A percentile compares a stretch with the other conserved stretches of the same genome.
phyloP scores from a whole-genome alignment of 2,888 invertebrate species.

The Cacoxenus indagator region DNA sequence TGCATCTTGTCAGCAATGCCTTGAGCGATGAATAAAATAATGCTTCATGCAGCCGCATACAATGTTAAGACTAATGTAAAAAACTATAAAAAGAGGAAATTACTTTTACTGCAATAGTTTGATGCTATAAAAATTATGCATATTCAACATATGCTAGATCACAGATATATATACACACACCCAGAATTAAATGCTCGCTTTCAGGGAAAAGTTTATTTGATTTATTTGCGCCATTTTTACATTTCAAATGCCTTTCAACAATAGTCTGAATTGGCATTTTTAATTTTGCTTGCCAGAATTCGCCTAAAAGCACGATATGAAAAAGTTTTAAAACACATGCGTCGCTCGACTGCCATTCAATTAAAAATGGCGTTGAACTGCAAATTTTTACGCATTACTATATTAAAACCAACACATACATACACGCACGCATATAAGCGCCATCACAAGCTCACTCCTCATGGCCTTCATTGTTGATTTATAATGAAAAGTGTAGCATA shows the following conservation, averaged over 20 bases:
- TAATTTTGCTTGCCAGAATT: not conserved
- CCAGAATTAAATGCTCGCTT: not conserved
- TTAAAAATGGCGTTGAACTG: constrained; percentile 21
- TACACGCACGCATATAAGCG: constrained; percentile 26
- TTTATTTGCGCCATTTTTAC: not conserved
- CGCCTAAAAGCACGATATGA: constrained; percentile 26
- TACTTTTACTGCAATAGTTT: no score
- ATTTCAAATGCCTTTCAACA: not conserved
- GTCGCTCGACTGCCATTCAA: no score
- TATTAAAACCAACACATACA: constrained; percentile 47
- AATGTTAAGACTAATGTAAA: not conserved
- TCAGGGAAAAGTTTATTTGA: not conserved
- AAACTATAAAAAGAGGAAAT: not conserved
- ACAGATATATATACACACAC: not conserved
- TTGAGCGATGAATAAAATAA: not conserved
- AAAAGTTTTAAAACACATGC: no score
- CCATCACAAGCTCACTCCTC: constrained; percentile 36
- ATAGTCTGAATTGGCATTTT: not conserved
- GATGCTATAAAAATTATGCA: constrained; percentile 31
- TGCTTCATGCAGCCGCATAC: not conserved
- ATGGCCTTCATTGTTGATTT: constrained; percentile 57
- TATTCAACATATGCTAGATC: constrained; percentile 27
- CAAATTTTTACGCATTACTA: constrained; percentile 52
- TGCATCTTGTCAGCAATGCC: not conserved
- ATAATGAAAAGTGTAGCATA: constrained; percentile 58